Evolutionary conservation across 2,797 vertebrate species (phyloP).

Genomic region (Hephaestus fuliginosus): DNA sequence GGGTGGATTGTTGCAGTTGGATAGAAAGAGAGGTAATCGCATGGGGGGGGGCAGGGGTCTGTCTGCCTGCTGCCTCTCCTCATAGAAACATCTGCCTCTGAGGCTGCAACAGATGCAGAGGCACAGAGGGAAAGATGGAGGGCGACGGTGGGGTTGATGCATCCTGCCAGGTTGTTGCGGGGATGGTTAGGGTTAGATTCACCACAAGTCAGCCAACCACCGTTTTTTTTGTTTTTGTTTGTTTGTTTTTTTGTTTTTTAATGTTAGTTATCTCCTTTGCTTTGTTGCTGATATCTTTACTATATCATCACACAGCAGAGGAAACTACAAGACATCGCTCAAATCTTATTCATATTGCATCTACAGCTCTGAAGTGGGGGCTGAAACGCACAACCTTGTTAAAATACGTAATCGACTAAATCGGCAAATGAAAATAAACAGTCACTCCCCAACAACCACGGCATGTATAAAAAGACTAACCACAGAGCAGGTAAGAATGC

Average conservation of each 20-base stretch:
- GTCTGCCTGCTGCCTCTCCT: conserved; percentile 79
- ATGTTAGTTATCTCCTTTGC: conserved; percentile 17
- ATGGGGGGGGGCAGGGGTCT: conserved; percentile 47
- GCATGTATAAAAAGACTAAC: conserved; percentile 32
- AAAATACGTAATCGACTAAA: conserved; percentile 36
- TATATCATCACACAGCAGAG: neutral
- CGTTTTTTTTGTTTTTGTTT: conserved; percentile 15
- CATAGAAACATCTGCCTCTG: conserved; percentile 81
- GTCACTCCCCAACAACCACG: conserved; percentile 30
- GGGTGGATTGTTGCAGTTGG: conserved; percentile 53
- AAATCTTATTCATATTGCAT: neutral
- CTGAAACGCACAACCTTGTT: neutral
- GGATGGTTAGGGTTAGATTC: conserved; percentile 15
- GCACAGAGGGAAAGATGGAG: conserved; percentile 58
- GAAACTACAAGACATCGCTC: neutral
- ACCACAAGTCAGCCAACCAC: neutral
- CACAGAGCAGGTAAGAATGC: conserved; percentile 68
- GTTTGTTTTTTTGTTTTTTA: conserved; percentile 36
- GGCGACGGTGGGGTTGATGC: conserved; percentile 42
- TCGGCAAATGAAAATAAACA: conserved; percentile 33
- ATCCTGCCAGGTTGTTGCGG: conserved; percentile 47
- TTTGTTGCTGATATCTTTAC: conserved; percentile 11
- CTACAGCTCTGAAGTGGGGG: conserved; percentile 7
- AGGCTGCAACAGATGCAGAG: conserved; percentile 81
- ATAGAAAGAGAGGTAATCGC: conserved; percentile 69